A percentile compares a stretch with the other conserved stretches of the same genome.
Evolutionary conservation across 2,888 invertebrate species (phyloP).

Genomic region (Apotomis capreana): DNA sequence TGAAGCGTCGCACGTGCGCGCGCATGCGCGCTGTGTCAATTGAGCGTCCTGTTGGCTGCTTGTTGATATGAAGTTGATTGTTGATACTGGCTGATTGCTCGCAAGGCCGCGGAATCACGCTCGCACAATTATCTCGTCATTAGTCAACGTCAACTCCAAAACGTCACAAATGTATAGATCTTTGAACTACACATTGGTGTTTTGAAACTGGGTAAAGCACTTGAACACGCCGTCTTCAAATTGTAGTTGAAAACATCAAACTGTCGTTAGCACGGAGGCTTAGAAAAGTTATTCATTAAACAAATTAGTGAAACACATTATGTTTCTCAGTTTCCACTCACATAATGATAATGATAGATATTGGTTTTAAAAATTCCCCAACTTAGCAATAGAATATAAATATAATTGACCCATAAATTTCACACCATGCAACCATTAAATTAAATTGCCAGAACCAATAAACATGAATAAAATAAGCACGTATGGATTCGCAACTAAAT

Average conservation of each 20-base stretch:
- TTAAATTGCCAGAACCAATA: too few relatives aligned
- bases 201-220: not conserved
- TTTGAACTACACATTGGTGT: not conserved
- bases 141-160: not conserved
- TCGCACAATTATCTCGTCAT: conserved; percentile 40
- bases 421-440: too few relatives aligned
- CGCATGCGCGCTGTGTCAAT: conserved; percentile 18
- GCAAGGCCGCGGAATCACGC: conserved; percentile 40
- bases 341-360: too few relatives aligned
- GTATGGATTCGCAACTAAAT: too few relatives aligned
- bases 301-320: not conserved
- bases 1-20: conserved; percentile 15
- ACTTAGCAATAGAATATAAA: too few relatives aligned
- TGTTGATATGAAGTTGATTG: conserved; percentile 27
- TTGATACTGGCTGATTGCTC: conserved; percentile 29
- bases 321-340: not conserved
- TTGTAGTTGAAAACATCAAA: conserved; percentile 17
- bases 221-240: too few relatives aligned
- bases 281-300: conserved; percentile 6
- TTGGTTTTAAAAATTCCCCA: too few relatives aligned
- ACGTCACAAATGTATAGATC: not conserved
- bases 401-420: too few relatives aligned
- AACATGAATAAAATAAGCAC: too few relatives aligned
- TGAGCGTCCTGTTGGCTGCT: conserved; percentile 28
- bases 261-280: conserved; percentile 19